Percentiles rank a stretch among this genome's conserved stretches.
phyloP scores from a whole-genome alignment of 2,113 vertebrate species.

The Montifringilla adamsi region DNA sequence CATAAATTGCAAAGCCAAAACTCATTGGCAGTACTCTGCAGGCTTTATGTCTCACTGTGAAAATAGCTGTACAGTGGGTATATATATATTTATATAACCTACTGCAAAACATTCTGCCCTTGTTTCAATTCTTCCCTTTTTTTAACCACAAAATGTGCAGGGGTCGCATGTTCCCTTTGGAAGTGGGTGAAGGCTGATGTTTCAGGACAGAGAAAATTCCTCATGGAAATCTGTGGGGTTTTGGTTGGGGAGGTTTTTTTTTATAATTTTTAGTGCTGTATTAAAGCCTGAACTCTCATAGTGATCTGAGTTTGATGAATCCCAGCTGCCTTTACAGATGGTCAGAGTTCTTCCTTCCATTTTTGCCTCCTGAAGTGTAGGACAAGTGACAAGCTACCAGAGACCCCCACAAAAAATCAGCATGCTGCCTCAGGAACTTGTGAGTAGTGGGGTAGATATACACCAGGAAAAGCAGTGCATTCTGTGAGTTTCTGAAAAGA shows the following conservation, averaged over 20 bases:
- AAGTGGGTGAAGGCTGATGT: neutral
- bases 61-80: neutral
- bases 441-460: neutral
- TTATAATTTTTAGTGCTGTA: neutral
- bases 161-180: neutral
- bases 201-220: neutral
- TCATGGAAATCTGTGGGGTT: neutral
- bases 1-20: conserved; percentile 11
- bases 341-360: neutral
- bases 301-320: neutral
- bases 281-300: neutral
- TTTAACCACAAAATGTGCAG: neutral
- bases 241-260: neutral
- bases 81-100: neutral
- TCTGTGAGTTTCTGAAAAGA: neutral
- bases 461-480: neutral
- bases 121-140: neutral
- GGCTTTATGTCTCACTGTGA: neutral
- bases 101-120: neutral
- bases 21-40: neutral
- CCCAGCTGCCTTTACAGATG: neutral
- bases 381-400: neutral
- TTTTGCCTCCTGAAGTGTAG: neutral
- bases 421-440: neutral
- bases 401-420: neutral